Base-by-base conservation (phyloP, 2,888 invertebrate species). In the Osmoderma eremita region DNA sequence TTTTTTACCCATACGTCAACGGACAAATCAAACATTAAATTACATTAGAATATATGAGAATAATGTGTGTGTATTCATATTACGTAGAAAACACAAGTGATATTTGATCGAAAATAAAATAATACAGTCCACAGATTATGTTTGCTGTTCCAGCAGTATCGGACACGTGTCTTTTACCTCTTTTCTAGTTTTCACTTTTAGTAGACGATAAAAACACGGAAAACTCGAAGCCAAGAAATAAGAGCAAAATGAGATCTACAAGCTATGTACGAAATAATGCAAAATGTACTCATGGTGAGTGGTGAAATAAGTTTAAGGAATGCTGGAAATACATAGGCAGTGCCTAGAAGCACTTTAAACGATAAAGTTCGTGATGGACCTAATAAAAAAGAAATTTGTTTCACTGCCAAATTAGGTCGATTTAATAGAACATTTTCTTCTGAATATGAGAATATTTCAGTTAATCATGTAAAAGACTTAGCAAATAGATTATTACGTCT, bases 311-410 rank as follows among this genome's bases (percentile, higher is more conserved):
- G 48, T 18, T 18, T 48, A 48, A n/a, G n/a, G n/a, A n/a, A n/a
- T n/a, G n/a, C 15, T 15, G 48, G 10, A 1, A 18, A 18, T 48
- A 18, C 48, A 48, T 3, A 18, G n/a, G 12, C 15, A 18, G 48
- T 48, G 48, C 18, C 42, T 17, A 48, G 18, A 48, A 48, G 48
- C 48, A 18, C 48, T 48, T 48, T 18, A 48, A 48, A 42, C 48
- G 48, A 15, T 13, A 42, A 3, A 48, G 48, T 48, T 48, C 48
- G 20, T 3, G 48, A 48, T 48, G 48, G 17, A 18, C 5, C 3
- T 24, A 24, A 24, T 24, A 24, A 24, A 24, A 24, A 24, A 24
- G 5, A n/a, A n/a, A n/a, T n/a, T n/a, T 48, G 48, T 48, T 5
- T 20, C 18, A 20, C 48, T 20, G 12, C 48, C 48, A 48, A 48